These are phyloP conservation scores for Candidula unifasciata DNA, from an alignment of 2,888 invertebrate species.

Conservation along the genomic window DNA sequence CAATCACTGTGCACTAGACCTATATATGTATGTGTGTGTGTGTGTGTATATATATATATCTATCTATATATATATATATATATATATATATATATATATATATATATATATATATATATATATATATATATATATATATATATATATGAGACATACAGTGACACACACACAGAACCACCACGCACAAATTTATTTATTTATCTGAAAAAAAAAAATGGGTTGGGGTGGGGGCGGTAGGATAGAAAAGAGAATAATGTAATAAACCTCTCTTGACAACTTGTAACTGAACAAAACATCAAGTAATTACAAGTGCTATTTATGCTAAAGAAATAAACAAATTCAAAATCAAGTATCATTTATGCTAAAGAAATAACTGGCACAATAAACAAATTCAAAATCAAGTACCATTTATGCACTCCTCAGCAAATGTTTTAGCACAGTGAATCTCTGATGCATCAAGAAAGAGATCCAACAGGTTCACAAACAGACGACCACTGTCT, in stretches of 20 bases:
- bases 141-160: too few species aligned
- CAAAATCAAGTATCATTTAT: constrained; percentile 54
- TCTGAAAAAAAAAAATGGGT: too few species aligned
- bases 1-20: too few species aligned
- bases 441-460: constrained; percentile 57
- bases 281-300: not conserved
- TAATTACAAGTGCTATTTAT: not conserved
- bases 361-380: not conserved
- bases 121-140: too few species aligned
- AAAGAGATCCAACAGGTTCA: constrained; percentile 67
- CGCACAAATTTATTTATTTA: too few species aligned
- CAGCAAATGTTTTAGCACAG: constrained; percentile 66
- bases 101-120: too few species aligned
- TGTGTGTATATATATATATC: too few species aligned
- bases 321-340: not conserved
- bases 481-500: constrained; percentile 64
- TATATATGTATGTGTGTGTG: too few species aligned
- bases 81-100: too few species aligned
- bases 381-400: not conserved
- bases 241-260: not conserved
- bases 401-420: constrained; percentile 69
- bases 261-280: not conserved
- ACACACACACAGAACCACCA: too few species aligned
- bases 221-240: too few species aligned
- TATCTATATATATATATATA: too few species aligned